Evolutionary conservation across 1,140 invertebrate species (phyloP).

Genomic region (Halesus radiatus): DNA sequence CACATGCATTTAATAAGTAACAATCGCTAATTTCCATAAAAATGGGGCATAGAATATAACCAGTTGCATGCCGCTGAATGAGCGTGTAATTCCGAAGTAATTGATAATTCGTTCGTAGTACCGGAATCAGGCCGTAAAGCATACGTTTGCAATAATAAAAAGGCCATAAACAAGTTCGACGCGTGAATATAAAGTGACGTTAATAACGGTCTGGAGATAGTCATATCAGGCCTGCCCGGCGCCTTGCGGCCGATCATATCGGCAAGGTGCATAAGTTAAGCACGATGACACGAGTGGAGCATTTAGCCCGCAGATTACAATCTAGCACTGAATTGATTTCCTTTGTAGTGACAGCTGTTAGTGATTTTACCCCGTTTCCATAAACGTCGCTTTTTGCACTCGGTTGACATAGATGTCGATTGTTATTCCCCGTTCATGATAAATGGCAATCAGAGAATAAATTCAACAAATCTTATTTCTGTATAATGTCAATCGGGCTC

Average conservation of each 20-base stretch:
- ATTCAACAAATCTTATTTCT: no score
- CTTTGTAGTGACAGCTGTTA: no score
- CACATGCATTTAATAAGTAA: slow-evolving; percentile 23
- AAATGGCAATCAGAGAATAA: no score
- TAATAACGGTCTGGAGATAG: slow-evolving; percentile 26
- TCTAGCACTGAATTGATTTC: background rate
- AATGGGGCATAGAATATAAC: no score
- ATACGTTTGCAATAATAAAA: slow-evolving; percentile 45
- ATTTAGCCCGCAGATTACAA: background rate
- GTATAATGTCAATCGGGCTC: no score
- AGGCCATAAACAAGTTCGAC: slow-evolving; percentile 34
- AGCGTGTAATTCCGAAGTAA: slow-evolving; percentile 37
- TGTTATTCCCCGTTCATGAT: no score
- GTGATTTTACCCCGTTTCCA: no score
- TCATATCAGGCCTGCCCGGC: background rate
- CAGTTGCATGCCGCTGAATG: no score
- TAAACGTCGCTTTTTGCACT: no score
- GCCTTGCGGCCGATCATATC: slow-evolving; percentile 2
- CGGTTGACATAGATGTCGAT: no score
- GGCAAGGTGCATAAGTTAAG: background rate
- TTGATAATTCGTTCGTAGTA: slow-evolving; percentile 45
- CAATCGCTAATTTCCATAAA: background rate
- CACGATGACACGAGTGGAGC: background rate
- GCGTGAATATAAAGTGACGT: slow-evolving; percentile 37
- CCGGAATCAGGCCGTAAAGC: slow-evolving; percentile 33